phyloP scores from a whole-genome alignment of 2,797 vertebrate species.

The Diceros bicornis region DNA sequence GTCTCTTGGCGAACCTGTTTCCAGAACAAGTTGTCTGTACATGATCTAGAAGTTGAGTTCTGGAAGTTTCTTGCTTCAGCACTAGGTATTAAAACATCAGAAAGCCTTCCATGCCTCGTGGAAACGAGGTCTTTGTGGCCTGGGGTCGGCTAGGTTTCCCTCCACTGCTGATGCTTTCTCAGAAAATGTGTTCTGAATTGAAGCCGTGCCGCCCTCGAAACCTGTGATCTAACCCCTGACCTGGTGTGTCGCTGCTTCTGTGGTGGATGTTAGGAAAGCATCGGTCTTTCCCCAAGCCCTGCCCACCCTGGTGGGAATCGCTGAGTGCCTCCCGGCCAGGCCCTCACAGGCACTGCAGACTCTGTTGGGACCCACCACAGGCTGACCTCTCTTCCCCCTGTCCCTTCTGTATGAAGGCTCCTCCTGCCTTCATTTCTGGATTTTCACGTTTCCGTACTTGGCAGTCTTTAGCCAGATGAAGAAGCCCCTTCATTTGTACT shows the following conservation, averaged over 20 bases:
- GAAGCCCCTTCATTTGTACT: neutral
- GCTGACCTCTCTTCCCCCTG: neutral
- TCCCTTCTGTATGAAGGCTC: fast-evolving
- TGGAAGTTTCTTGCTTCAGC: neutral
- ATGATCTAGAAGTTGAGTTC: neutral
- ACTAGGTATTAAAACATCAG: fast-evolving
- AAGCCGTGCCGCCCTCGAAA: fast-evolving
- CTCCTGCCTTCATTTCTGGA: neutral
- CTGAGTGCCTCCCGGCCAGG: fast-evolving
- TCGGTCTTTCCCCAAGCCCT: too few relatives aligned
- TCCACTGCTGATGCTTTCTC: neutral
- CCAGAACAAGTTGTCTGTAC: neutral
- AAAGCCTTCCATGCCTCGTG: neutral
- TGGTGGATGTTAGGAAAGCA: neutral
- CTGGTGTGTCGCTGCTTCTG: fast-evolving
- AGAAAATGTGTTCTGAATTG: fast-evolving
- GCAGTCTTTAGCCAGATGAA: neutral
- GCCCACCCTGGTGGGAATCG: too few relatives aligned
- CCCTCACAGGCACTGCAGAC: neutral
- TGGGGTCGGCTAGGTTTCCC: neutral
- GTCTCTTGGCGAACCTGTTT: neutral
- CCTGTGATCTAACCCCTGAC: fast-evolving
- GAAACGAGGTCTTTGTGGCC: fast-evolving
- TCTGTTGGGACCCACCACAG: neutral
- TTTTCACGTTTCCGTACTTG: fast-evolving